These are phyloP conservation scores for Drosophila sp. DNA, from an alignment of 1,140 invertebrate genomes.

Conservation along the genomic window DNA sequence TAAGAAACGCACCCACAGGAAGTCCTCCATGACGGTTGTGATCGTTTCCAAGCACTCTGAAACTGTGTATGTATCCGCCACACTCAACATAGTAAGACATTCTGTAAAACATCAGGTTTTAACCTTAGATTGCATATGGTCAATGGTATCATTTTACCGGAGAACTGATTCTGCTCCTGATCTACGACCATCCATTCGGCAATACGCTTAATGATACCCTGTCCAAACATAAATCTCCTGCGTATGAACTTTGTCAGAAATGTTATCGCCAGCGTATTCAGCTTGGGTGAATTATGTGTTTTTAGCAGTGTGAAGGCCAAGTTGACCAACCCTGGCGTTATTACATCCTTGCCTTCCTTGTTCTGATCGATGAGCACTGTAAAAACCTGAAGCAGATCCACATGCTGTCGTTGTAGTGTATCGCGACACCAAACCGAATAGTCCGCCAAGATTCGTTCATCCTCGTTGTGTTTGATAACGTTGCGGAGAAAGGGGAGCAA, in stretches of 20 bases:
- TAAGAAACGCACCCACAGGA: constrained; percentile 67
- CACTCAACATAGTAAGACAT: constrained; percentile 74
- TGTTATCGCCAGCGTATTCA: constrained; percentile 70
- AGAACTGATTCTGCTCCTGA: constrained; percentile 78
- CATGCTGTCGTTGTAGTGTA: constrained; percentile 70
- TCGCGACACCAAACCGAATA: constrained; percentile 81
- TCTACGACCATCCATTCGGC: constrained; percentile 81
- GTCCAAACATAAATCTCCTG: constrained; percentile 75
- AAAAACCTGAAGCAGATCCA: constrained; percentile 75
- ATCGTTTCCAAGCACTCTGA: constrained; percentile 76
- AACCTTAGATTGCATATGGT: background rate
- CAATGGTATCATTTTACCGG: constrained; percentile 44
- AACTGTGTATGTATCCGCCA: constrained; percentile 80
- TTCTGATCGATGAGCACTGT: constrained; percentile 80
- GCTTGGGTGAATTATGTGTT: constrained; percentile 55
- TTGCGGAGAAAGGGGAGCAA: constrained; percentile 74
- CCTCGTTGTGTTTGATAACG: constrained; percentile 76
- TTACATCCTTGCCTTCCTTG: constrained; percentile 80
- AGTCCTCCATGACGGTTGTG: constrained; percentile 76
- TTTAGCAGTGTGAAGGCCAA: constrained; percentile 74
- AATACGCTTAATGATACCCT: constrained; percentile 72
- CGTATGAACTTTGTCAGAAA: constrained; percentile 78
- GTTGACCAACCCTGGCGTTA: constrained; percentile 76
- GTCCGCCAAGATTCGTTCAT: constrained; percentile 63
- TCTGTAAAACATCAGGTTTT: constrained; percentile 43